Evolutionary conservation across 2,888 invertebrate species (phyloP).

Genomic region (Callosobruchus maculatus): DNA sequence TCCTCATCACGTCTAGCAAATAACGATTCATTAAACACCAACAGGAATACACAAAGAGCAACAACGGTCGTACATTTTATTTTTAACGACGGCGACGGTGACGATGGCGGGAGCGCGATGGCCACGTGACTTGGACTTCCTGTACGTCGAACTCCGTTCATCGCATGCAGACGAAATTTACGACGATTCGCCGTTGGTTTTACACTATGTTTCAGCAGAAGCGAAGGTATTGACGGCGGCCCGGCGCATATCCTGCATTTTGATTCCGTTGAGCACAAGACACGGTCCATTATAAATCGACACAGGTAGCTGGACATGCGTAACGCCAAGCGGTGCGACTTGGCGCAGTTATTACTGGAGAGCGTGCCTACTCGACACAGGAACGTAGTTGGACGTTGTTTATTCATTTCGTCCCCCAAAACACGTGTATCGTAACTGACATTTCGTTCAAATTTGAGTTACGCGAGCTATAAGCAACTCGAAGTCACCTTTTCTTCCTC

Average conservation of each 20-base stretch:
- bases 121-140: not conserved
- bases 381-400: too few species aligned
- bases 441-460: too few species aligned
- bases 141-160: not conserved
- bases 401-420: too few species aligned
- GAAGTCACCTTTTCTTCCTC: too few species aligned
- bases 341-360: too few species aligned
- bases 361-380: too few species aligned
- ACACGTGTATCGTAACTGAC: too few species aligned
- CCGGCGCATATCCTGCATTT: not conserved
- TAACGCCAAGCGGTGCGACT: not conserved
- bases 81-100: not conserved
- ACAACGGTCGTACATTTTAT: not conserved
- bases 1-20: not conserved
- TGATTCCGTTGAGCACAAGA: not conserved
- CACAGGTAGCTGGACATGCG: not conserved
- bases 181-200: not conserved
- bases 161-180: not conserved
- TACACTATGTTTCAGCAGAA: not conserved
- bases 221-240: not conserved
- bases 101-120: too few species aligned
- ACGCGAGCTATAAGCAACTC: too few species aligned
- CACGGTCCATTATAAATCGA: not conserved
- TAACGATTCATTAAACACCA: not conserved
- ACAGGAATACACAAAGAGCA: not conserved